A percentile compares a stretch with the other conserved stretches of the same genome.
These are phyloP conservation scores for Aromia moschata DNA, from an alignment of 2,888 invertebrate genomes.

Conservation along the genomic window DNA sequence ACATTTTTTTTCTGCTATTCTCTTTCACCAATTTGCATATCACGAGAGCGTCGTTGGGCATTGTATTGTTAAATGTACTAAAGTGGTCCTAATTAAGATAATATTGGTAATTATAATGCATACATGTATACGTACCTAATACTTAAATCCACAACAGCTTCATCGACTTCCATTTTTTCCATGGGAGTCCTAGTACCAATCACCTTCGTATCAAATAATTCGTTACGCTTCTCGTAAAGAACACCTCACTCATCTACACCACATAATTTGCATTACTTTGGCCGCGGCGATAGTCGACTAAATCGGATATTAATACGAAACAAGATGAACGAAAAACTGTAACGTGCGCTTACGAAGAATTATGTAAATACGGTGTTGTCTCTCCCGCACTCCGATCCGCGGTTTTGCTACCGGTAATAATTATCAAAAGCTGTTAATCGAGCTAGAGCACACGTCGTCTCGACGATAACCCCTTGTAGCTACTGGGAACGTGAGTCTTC, in stretches of 20 bases:
- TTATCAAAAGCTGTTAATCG: slow-evolving; percentile 54
- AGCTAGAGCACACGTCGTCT: slow-evolving; percentile 51
- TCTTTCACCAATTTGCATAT: too few species aligned
- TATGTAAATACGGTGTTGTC: slow-evolving; percentile 25
- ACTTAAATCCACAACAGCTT: slow-evolving; percentile 89
- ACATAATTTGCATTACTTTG: slow-evolving; percentile 9
- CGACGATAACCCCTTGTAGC: slow-evolving; percentile 34
- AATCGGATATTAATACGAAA: too few species aligned
- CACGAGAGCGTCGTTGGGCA: too few species aligned
- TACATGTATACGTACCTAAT: slow-evolving; percentile 73
- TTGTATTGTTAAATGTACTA: too few species aligned
- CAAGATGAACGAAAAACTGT: too few species aligned
- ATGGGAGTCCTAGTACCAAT: slow-evolving; percentile 49
- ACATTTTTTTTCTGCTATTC: too few species aligned
- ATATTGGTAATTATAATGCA: too few species aligned
- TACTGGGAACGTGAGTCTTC: slow-evolving; percentile 30
- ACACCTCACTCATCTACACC: slow-evolving; percentile 24
- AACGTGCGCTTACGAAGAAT: slow-evolving; percentile 26
- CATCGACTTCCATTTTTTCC: slow-evolving; percentile 88
- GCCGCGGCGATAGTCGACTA: slow-evolving; percentile 1
- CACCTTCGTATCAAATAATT: slow-evolving; percentile 23
- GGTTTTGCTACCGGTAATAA: slow-evolving; percentile 35
- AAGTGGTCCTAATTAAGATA: too few species aligned
- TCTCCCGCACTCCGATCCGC: slow-evolving; percentile 30
- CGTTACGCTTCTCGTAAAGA: slow-evolving; percentile 12